Evolutionary conservation across 2,888 invertebrate species (phyloP), one percentile per base, ranked within the genome.

Genomic region (Noctua janthina): DNA sequence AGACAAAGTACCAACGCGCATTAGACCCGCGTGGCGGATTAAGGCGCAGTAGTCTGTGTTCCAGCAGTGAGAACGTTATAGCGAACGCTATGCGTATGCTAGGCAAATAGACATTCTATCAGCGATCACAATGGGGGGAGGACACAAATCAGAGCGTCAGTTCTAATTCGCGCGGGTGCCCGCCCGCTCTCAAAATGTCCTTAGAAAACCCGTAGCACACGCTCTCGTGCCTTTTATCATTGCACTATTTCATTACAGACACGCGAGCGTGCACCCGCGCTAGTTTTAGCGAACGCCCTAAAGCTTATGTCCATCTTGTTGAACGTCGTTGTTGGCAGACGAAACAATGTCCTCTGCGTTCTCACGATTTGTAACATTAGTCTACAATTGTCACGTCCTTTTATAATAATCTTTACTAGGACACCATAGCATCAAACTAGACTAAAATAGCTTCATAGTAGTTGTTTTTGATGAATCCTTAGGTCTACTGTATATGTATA

Each of bases 401-500:
- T 59, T 59, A 59, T n/a, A n/a, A 59, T n/a, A 15, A n/a, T 59
- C n/a, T n/a, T n/a, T 59, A 59, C 56, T 20, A 39, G 66, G 11
- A 39, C 20, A 66, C 23, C 35, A 64, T 64, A 64, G 7, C 17
- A 35, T 35, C 62, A 29, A 23, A 43, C 13, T 68, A 46, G 49
- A 46, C n/a, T 23, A 51, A n/a, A 29, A 17, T 49, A 54, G 51
- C 7, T n/a, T 15, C 10, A 54, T 43, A 13, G n/a, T 56, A 35
- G 46, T 76, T 71, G 51, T 73, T 56, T 78, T 51, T 74, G 17
- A 77, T 66, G 5, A 17, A 77, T 72, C 68, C n/a, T 64, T 64
- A 54, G 59, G 51, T 56, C 62, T 35, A 70, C 35, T 51, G n/a
- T 74, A 56, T 29, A n/a, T 1, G 46, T 46, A 46, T 46, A 46